Percentiles rank a stretch among this genome's conserved stretches.
phyloP scores from a whole-genome alignment of 1,140 invertebrate genomes.

The Hyposmocoma kahamanoa region DNA sequence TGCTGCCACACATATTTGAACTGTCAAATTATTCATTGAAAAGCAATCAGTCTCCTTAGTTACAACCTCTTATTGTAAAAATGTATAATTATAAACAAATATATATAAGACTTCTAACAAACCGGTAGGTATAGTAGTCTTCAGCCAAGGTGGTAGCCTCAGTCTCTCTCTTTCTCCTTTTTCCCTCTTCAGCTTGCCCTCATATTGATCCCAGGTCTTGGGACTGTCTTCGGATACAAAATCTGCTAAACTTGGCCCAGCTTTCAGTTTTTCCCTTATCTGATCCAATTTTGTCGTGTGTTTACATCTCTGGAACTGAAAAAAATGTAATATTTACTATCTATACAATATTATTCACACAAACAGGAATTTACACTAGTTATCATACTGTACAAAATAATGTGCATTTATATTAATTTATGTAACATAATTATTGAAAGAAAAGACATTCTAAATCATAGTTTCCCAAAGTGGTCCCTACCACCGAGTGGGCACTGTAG shows the following conservation, averaged over 20 bases:
- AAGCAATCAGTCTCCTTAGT: too few species aligned
- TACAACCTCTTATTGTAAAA: too few species aligned
- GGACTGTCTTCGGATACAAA: conserved; percentile 77
- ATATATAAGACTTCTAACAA: conserved; percentile 35
- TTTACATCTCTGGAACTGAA: conserved; percentile 43
- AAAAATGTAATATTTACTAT: not conserved
- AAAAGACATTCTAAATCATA: not conserved
- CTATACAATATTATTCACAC: too few species aligned
- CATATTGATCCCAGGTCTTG: conserved; percentile 78
- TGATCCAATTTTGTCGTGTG: conserved; percentile 66
- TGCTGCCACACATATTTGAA: too few species aligned
- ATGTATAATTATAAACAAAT: too few species aligned
- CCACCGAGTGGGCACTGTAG: too few species aligned
- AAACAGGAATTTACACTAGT: too few species aligned
- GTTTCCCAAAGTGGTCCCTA: not conserved
- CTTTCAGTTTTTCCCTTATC: conserved; percentile 75
- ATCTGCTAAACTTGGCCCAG: conserved; percentile 78
- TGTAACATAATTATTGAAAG: not conserved
- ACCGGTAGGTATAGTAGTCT: conserved; percentile 94
- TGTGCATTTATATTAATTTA: not conserved
- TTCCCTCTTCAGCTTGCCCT: conserved; percentile 88
- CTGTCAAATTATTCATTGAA: too few species aligned
- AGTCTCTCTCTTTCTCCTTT: conserved; percentile 88
- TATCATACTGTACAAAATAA: not conserved
- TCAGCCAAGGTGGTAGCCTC: conserved; percentile 96